Evolutionary conservation across 2,113 vertebrate species (phyloP), one percentile per base, ranked within the genome.

Genomic region (Elgaria multicarinata): DNA sequence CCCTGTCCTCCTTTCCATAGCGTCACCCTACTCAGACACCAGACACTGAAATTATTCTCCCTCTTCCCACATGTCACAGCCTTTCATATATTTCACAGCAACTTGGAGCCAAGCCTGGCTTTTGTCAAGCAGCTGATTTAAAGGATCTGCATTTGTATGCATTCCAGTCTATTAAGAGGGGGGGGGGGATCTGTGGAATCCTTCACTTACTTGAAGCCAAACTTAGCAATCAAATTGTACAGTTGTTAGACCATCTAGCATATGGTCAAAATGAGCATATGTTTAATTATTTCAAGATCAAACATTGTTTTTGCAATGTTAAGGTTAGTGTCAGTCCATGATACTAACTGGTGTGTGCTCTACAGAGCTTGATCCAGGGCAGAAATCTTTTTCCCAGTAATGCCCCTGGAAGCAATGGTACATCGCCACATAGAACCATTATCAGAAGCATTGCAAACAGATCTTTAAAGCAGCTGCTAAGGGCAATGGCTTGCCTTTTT

Each of bases 81-180:
- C 84, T 91, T 95, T 92, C 91, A 93, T 94, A 91, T 94, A 91
- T 89, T 80, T 91, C 93, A 88, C 84, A 94, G 90, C 71, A 88
- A 72, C 80, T 91, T 94, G 93, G 92, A 95, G 90, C 50, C 93
- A 72, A 94, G 88, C 88, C 93, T 94, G 91, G 87, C 89, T 90
- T 92, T 93, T 91, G 85, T 94, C 91, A 92, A 94, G 87, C 84
- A 93, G 90, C 90, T 92, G 92, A 92, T 93, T 92, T 93, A 94
- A 93, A 88, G 83, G 89, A 95, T 94, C 94, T 95, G 87, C 91
- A 95, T 95, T 86, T 28, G 58, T 88, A 89, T 92, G 93, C 95
- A 96, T 96, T 95, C 93, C 94, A 92, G 95, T 90, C 84, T 83
- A 87, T 87, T 93, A 94, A 95, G 91, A 90, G 94, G 31, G 26